Conservation (phyloP, 2,888 invertebrate genomes). For the Helicoverpa assulta region DNA sequence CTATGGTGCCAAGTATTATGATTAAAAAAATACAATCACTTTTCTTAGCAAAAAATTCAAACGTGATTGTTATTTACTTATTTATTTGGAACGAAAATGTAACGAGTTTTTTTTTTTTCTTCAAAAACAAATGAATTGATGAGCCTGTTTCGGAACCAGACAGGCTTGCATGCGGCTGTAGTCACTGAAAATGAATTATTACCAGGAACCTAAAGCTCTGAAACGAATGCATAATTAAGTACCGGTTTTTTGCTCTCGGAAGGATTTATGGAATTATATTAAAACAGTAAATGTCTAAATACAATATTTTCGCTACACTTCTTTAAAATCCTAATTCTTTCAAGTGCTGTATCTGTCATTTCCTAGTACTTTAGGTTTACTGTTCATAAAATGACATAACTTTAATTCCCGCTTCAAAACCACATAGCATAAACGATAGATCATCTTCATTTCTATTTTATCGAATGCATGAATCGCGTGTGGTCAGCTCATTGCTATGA, state of each 20-base stretch:
- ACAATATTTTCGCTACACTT: background rate
- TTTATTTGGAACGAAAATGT: slow-evolving; percentile 8
- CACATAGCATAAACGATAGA: slow-evolving; percentile 3
- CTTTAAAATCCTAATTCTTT: background rate
- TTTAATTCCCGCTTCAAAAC: background rate
- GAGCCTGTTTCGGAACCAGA: slow-evolving; percentile 21
- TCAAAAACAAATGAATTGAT: slow-evolving; percentile 34
- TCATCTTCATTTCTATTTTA: slow-evolving; percentile 13
- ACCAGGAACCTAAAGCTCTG: slow-evolving; percentile 3
- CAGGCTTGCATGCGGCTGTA: slow-evolving; percentile 15
- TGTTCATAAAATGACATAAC: background rate
- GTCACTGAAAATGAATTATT: slow-evolving; percentile 32
- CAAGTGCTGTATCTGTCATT: background rate
- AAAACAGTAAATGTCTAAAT: background rate
- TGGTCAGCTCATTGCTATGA: slow-evolving; percentile 29
- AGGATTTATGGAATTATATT: background rate
- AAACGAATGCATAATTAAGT: slow-evolving; percentile 14
- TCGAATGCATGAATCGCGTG: slow-evolving; percentile 36
- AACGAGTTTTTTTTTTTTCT: slow-evolving; percentile 1
- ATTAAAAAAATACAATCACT: background rate
- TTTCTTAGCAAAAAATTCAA: background rate
- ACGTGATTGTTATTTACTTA: slow-evolving; percentile 7
- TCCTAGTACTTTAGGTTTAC: too few species aligned
- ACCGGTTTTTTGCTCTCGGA: background rate
- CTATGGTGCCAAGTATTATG: background rate